Conservation (phyloP, 2,797 vertebrate genomes). For the Lutjanus argentimaculatus region DNA sequence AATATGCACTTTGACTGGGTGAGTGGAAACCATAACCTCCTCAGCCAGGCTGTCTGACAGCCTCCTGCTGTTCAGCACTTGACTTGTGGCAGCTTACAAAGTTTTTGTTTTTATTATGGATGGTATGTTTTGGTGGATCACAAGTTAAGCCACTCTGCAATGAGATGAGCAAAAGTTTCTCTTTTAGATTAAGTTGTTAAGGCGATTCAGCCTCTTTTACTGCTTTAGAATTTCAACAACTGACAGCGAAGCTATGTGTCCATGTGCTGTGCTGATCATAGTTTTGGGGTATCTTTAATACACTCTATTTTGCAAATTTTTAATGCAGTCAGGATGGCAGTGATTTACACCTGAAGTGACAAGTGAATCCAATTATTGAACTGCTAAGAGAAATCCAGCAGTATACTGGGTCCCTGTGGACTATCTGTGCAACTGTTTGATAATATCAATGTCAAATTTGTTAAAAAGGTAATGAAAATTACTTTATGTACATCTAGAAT, state of each 20-base stretch:
- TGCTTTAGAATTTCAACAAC: slow-evolving; percentile 18
- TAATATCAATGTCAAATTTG: neutral
- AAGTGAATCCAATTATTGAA: slow-evolving; percentile 11
- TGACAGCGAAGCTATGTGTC: neutral
- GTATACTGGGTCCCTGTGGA: neutral
- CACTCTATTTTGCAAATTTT: neutral
- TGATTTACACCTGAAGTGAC: slow-evolving; percentile 14
- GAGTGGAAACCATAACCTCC: slow-evolving; percentile 73
- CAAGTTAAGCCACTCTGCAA: slow-evolving; percentile 43
- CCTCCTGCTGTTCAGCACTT: slow-evolving; percentile 78
- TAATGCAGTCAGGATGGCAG: neutral
- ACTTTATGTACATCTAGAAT: neutral
- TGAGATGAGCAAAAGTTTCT: slow-evolving; percentile 50
- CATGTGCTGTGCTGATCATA: neutral
- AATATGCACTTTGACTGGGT: slow-evolving; percentile 80
- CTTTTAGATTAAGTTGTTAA: slow-evolving; percentile 12
- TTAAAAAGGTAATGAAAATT: neutral
- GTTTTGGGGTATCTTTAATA: neutral
- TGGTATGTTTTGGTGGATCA: slow-evolving; percentile 61
- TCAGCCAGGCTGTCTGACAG: slow-evolving; percentile 73
- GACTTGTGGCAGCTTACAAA: slow-evolving; percentile 76
- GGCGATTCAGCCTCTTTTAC: neutral
- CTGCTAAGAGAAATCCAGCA: neutral
- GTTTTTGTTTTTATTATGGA: slow-evolving; percentile 70
- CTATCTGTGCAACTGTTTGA: neutral